phyloP scores from a whole-genome alignment of 2,797 vertebrate genomes.

The Characodon lateralis region DNA sequence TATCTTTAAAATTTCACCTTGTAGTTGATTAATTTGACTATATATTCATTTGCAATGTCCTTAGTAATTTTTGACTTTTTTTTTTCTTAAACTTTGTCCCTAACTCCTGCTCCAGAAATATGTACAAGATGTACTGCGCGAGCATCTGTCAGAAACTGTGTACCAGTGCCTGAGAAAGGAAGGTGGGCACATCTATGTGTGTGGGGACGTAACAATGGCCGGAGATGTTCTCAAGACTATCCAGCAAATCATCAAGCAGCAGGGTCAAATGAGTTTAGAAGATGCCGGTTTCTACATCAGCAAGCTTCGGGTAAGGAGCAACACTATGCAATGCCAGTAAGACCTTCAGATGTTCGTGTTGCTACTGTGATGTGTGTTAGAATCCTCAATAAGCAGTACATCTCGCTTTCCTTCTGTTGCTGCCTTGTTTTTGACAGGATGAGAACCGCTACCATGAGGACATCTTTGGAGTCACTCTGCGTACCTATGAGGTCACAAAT shows the following conservation, averaged over 20 bases:
- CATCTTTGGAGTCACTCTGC: conserved; percentile 97
- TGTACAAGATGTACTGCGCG: conserved; percentile 93
- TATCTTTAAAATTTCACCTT: background rate
- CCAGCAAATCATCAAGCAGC: conserved; percentile 89
- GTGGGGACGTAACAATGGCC: conserved; percentile 97
- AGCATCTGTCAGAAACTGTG: conserved; percentile 90
- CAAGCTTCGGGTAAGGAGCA: conserved; percentile 88
- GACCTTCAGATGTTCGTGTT: background rate
- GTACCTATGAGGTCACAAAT: conserved; percentile 98
- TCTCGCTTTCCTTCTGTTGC: background rate
- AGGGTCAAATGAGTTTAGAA: conserved; percentile 89
- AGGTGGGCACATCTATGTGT: conserved; percentile 95
- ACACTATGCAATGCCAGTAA: background rate
- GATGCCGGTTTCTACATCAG: conserved; percentile 94
- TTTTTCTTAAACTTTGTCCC: conserved; percentile 7
- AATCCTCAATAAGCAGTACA: background rate
- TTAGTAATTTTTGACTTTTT: background rate
- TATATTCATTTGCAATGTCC: background rate
- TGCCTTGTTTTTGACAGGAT: conserved; percentile 79
- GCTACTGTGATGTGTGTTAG: background rate
- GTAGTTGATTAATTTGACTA: background rate
- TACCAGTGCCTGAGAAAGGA: conserved; percentile 91
- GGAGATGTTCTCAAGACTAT: conserved; percentile 96
- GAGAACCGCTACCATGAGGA: conserved; percentile 98
- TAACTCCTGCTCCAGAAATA: conserved; percentile 89